phyloP scores from a whole-genome alignment of 1,140 invertebrate species.

The Stegodyphus mimosarum region DNA sequence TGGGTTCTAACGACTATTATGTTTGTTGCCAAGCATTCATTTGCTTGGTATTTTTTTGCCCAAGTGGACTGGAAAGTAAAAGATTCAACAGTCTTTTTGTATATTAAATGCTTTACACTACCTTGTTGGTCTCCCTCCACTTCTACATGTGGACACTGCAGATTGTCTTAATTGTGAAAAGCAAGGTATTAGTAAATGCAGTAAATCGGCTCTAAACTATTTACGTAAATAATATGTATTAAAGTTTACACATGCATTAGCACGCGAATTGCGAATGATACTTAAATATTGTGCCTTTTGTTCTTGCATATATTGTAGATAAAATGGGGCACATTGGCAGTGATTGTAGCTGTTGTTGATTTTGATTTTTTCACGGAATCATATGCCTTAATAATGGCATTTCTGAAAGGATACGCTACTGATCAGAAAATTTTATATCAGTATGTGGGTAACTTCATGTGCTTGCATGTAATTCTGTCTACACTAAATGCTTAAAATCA shows the following conservation, averaged over 20 bases:
- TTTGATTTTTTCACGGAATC: not conserved
- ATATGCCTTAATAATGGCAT: not conserved
- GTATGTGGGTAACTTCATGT: conserved; percentile 25
- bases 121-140: conserved; percentile 56
- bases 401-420: not conserved
- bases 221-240: conserved; percentile 5
- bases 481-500: conserved; percentile 5
- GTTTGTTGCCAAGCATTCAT: conserved; percentile 41
- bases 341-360: conserved; percentile 17
- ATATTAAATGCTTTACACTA: conserved; percentile 60
- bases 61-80: conserved; percentile 56
- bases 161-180: conserved; percentile 50
- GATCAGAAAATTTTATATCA: not conserved
- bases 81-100: conserved; percentile 52
- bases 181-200: conserved; percentile 59
- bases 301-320: conserved; percentile 53
- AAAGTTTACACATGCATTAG: conserved; percentile 47
- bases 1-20: conserved; percentile 41
- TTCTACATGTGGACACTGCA: conserved; percentile 49
- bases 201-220: conserved; percentile 48
- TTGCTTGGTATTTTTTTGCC: conserved; percentile 57
- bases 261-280: conserved; percentile 49
- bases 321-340: conserved; percentile 30
- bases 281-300: conserved; percentile 55
- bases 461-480: conserved; percentile 28